Evolutionary conservation across 2,113 vertebrate species (phyloP).

Genomic region (Gadus macrocephalus): DNA sequence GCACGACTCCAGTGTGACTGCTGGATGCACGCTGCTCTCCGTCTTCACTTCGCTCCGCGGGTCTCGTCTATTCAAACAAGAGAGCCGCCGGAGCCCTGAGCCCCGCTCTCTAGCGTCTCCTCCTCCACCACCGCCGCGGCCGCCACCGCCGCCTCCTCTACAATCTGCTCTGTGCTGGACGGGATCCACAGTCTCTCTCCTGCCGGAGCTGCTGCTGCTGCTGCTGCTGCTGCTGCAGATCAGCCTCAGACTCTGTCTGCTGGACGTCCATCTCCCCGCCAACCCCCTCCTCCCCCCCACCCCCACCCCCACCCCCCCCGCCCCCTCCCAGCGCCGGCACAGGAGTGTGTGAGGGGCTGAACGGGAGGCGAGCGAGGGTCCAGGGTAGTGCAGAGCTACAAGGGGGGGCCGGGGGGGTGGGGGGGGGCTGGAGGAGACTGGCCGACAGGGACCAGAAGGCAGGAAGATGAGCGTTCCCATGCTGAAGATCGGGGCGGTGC

Average conservation of each 20-base stretch:
- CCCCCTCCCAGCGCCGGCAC: not conserved
- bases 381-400: slow-evolving; percentile 39
- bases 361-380: slow-evolving; percentile 32
- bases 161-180: too few relatives aligned
- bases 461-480: slow-evolving; percentile 81
- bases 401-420: slow-evolving; percentile 48
- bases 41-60: slow-evolving; percentile 36
- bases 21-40: slow-evolving; percentile 60
- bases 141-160: not conserved
- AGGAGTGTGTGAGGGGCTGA: slow-evolving; percentile 1
- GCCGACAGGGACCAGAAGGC: slow-evolving; percentile 49
- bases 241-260: not conserved
- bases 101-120: not conserved
- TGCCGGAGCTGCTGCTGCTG: slow-evolving; percentile 30
- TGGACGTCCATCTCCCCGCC: not conserved
- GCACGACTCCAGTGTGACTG: slow-evolving; percentile 63
- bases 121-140: not conserved
- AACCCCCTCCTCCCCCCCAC: too few relatives aligned
- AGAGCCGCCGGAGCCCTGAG: slow-evolving; percentile 21
- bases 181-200: not conserved
- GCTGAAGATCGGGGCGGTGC: slow-evolving; percentile 87
- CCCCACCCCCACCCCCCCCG: not conserved
- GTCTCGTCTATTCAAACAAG: slow-evolving; percentile 36
- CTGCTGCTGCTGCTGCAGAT: slow-evolving; percentile 11
- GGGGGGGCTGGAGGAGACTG: slow-evolving; percentile 55